Percentiles rank a stretch among this genome's conserved stretches.
Conservation (phyloP, 2,113 vertebrate genomes). For the Ageneiosus marmoratus region DNA sequence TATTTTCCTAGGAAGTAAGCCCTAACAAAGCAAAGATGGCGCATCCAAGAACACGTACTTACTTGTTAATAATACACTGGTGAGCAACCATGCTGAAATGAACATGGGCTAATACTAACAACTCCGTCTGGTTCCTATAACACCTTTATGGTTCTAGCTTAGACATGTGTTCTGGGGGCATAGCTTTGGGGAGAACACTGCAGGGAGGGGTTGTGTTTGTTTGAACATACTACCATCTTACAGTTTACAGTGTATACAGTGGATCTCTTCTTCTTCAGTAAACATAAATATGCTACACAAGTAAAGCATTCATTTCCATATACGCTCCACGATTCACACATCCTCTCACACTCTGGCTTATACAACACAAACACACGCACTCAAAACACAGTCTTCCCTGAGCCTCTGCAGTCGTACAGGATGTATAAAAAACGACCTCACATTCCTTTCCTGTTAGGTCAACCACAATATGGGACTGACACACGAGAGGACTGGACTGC, state of each 20-base stretch:
- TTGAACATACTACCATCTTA: neutral
- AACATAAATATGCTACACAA: constrained; percentile 24
- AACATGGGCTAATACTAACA: neutral
- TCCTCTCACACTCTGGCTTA: constrained; percentile 10
- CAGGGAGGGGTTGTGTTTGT: neutral
- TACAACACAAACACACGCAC: constrained; percentile 20
- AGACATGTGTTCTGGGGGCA: neutral
- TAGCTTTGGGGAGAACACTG: neutral
- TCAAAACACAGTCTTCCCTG: constrained; percentile 61
- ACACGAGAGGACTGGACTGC: constrained; percentile 59
- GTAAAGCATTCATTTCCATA: constrained; percentile 34
- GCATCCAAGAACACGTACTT: neutral
- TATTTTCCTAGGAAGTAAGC: neutral
- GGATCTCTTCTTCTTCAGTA: constrained; percentile 13
- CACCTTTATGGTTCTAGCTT: neutral
- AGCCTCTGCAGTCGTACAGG: constrained; percentile 64
- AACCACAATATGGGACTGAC: constrained; percentile 70
- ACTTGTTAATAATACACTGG: neutral
- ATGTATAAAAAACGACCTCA: constrained; percentile 72
- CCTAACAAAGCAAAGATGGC: neutral
- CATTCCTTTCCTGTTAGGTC: constrained; percentile 78
- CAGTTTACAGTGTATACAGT: neutral
- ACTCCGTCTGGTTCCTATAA: neutral
- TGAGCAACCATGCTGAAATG: neutral
- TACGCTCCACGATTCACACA: constrained; percentile 22